Conservation (phyloP, 2,888 invertebrate genomes). For the Disparrhopalites patrizii region DNA sequence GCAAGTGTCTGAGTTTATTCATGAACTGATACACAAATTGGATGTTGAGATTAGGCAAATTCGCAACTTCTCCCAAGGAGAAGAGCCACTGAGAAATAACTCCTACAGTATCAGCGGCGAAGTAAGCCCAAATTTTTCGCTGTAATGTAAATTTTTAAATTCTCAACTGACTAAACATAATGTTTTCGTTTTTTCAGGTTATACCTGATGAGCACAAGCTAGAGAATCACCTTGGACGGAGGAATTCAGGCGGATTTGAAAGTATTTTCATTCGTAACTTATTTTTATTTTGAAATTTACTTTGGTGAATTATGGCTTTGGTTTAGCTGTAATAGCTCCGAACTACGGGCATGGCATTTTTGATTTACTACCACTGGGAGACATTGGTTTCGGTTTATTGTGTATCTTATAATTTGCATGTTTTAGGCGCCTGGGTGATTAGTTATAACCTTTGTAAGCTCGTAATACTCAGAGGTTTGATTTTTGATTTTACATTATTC, state of each 20-base stretch:
- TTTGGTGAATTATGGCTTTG: not conserved
- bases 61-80: slow-evolving; percentile 44
- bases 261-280: slow-evolving; percentile 32
- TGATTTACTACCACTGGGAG: not conserved
- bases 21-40: slow-evolving; percentile 46
- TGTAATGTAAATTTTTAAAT: too few species aligned
- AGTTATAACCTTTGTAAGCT: slow-evolving; percentile 45
- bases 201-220: slow-evolving; percentile 33
- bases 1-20: slow-evolving; percentile 46
- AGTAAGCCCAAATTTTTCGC: slow-evolving; percentile 31
- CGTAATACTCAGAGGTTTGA: slow-evolving; percentile 47
- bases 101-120: slow-evolving; percentile 44
- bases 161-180: not conserved
- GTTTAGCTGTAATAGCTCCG: not conserved
- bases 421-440: slow-evolving; percentile 43
- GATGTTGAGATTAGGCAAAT: slow-evolving; percentile 46
- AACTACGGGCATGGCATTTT: not conserved
- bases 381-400: slow-evolving; percentile 35
- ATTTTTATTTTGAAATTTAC: slow-evolving; percentile 3
- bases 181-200: slow-evolving; percentile 4
- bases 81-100: slow-evolving; percentile 40
- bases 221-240: slow-evolving; percentile 38
- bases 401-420: slow-evolving; percentile 33
- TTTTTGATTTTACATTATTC: too few species aligned
- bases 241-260: slow-evolving; percentile 39